These are phyloP conservation scores for Caenorhabditis doughertyi DNA, from an alignment of 2,888 invertebrate genomes.

Conservation along the genomic window DNA sequence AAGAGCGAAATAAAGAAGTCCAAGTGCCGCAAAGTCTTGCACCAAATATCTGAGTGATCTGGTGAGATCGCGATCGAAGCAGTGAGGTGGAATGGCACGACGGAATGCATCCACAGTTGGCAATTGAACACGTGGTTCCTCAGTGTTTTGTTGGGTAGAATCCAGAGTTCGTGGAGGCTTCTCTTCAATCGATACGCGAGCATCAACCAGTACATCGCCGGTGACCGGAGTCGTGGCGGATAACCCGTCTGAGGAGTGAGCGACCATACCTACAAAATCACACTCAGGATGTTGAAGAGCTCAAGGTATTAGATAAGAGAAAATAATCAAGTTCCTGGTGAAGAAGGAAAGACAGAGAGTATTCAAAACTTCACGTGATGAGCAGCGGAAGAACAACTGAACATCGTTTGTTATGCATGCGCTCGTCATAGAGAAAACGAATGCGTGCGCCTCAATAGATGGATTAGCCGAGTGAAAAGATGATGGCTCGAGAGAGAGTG, in stretches of 20 bases:
- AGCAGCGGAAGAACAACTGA: constrained; percentile 23
- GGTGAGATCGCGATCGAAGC: constrained; percentile 78
- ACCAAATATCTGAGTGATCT: constrained; percentile 76
- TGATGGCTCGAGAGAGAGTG: constrained; percentile 3
- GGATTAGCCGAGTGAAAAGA: constrained; percentile 22
- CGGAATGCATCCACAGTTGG: constrained; percentile 78
- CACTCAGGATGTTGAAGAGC: too few species aligned
- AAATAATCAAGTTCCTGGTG: background rate
- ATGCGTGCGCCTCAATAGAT: constrained; percentile 17
- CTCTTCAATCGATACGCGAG: constrained; percentile 38
- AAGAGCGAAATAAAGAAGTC: constrained; percentile 67
- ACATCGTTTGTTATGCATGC: constrained; percentile 52
- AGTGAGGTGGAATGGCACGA: constrained; percentile 78
- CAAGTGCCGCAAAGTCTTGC: constrained; percentile 70
- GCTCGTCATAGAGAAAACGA: constrained; percentile 13
- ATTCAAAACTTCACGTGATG: constrained; percentile 46
- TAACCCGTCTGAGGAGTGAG: constrained; percentile 69
- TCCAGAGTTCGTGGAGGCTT: constrained; percentile 13
- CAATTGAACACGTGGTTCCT: constrained; percentile 56
- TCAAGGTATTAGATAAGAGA: background rate
- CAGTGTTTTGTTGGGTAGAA: background rate
- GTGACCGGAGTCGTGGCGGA: constrained; percentile 65
- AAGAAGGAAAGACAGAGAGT: constrained; percentile 17
- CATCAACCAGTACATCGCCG: constrained; percentile 59
- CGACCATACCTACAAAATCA: constrained; percentile 67